phyloP scores from a whole-genome alignment of 2,888 invertebrate species.

The Molorchus minor region DNA sequence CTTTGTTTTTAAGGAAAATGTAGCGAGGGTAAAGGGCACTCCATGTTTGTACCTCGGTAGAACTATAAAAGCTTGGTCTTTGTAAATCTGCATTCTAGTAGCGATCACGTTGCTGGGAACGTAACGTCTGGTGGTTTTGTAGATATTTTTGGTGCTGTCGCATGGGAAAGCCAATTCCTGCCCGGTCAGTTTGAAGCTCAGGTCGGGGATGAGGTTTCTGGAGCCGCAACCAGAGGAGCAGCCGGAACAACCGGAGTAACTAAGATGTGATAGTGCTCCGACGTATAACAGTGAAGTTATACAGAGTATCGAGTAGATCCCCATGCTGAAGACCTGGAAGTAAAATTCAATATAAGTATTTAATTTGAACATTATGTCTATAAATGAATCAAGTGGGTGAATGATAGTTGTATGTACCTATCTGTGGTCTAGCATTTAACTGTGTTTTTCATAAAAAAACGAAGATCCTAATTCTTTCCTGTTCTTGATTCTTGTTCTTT shows the following conservation, averaged over 20 bases:
- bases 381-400: too few species aligned
- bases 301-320: constrained; percentile 31
- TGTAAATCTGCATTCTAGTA: constrained; percentile 69
- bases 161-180: constrained; percentile 49
- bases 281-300: constrained; percentile 35
- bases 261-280: constrained; percentile 36
- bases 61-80: constrained; percentile 68
- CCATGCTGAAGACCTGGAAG: constrained; percentile 36
- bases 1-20: constrained; percentile 64
- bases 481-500: too few species aligned
- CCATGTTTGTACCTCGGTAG: constrained; percentile 71
- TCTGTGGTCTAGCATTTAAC: too few species aligned
- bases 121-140: constrained; percentile 67
- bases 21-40: constrained; percentile 70
- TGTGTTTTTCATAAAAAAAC: too few species aligned
- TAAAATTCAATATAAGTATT: too few species aligned
- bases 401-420: too few species aligned
- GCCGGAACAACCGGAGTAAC: too few species aligned
- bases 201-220: constrained; percentile 50
- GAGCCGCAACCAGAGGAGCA: too few species aligned
- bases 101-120: constrained; percentile 69
- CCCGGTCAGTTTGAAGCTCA: constrained; percentile 58
- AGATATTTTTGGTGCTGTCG: constrained; percentile 67
- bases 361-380: too few species aligned
- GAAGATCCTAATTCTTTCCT: too few species aligned